Base-by-base conservation (phyloP, 2,888 invertebrate species). In the Parnassius glacialis region DNA sequence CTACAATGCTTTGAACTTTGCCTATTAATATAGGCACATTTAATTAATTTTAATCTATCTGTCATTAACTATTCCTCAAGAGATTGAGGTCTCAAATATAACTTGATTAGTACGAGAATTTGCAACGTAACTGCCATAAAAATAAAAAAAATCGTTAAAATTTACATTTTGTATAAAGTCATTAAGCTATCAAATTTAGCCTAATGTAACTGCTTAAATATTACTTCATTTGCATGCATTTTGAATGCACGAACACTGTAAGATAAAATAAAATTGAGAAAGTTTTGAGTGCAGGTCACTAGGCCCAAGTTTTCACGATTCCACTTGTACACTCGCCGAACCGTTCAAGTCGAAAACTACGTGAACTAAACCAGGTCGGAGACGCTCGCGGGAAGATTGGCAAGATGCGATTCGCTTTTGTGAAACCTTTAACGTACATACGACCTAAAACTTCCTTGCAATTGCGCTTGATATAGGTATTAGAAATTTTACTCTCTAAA, bases 301-400 rank as follows among this genome's bases (percentile, higher is more conserved):
- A 57, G 54, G 50, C 34, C 52, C 41, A 62, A 48, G 53, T 53
- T 57, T 58, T 50, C 62, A 62, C 62, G 62, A 44, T 45, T 13
- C 56, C 20, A 16, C 44, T 13, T 43, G 61, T n/a, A 57, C 16
- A 43, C 75, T 73, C 73, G 68, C 70, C 64, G 72, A 74, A 71
- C 71, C 66, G 64, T 67, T 66, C 68, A 71, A 68, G 64, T 69
- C 9, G 7, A 34, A 53, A 58, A 47, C 53, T 62, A 80, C 80
- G 79, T 80, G 81, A 84, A 78, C 70, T 74, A 72, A 87, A 85
- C 86, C 81, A 72, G 84, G 86, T 81, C 85, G 77, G 59, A 71
- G 72, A 72, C 73, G 70, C 74, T 73, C 67, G 71, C 70, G 72
- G 62, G 64, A 20, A 67, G 70, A 68, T 71, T 73, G 71, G 65